Percentiles rank a stretch among this genome's conserved stretches.
Conservation (phyloP, 1,140 invertebrate species). For the Antheraea mylitta region DNA sequence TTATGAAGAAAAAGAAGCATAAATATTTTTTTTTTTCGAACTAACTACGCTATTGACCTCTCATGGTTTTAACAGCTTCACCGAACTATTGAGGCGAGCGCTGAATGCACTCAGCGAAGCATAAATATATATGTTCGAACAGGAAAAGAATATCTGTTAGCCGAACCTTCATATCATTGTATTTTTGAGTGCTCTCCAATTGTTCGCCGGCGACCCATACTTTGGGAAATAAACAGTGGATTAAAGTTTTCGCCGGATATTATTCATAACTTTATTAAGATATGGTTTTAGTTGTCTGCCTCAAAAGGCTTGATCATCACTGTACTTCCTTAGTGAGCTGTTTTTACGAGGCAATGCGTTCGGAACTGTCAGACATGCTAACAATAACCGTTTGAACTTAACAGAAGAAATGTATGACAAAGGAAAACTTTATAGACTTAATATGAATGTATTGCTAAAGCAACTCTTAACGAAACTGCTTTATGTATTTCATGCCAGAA, state of each 20-base stretch:
- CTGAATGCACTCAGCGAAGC: too few species aligned
- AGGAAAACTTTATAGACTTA: neutral
- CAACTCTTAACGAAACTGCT: neutral
- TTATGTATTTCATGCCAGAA: neutral
- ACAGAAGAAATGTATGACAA: neutral
- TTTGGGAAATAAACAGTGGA: neutral
- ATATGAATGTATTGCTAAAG: neutral
- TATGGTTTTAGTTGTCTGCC: neutral
- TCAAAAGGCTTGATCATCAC: neutral
- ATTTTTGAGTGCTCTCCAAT: too few species aligned
- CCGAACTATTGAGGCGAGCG: too few species aligned
- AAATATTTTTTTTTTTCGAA: too few species aligned
- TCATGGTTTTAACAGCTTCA: too few species aligned
- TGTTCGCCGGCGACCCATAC: too few species aligned
- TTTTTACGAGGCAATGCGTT: constrained; percentile 1
- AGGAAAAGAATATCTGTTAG: too few species aligned
- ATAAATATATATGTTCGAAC: too few species aligned
- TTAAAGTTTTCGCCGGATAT: neutral
- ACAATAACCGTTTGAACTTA: neutral
- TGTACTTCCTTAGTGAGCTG: neutral
- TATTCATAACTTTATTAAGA: neutral
- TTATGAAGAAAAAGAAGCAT: too few species aligned
- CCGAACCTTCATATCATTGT: too few species aligned
- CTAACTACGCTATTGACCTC: too few species aligned
- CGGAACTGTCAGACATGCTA: neutral